A percentile compares a stretch with the other conserved stretches of the same genome.
Conservation (phyloP, 2,113 vertebrate genomes). For the Brachirus orientalis region DNA sequence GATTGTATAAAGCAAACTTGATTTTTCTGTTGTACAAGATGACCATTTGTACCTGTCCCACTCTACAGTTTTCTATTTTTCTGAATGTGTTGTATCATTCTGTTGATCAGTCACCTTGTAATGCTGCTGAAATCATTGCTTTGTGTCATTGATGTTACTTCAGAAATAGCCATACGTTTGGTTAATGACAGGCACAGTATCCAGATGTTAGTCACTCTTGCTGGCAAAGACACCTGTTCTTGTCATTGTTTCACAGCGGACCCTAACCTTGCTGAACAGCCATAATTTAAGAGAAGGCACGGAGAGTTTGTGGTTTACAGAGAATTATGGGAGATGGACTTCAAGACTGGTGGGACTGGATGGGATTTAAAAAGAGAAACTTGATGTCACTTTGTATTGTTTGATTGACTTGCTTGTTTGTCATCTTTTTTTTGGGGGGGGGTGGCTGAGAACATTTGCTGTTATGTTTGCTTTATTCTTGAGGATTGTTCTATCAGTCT, state of each 20-base stretch:
- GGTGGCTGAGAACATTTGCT: conserved; percentile 72
- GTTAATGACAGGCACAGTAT: conserved; percentile 37
- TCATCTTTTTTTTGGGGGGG: conserved; percentile 55
- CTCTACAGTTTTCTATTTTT: conserved; percentile 55
- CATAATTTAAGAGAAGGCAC: conserved; percentile 55
- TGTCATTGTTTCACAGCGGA: conserved; percentile 60
- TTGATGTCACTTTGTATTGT: conserved; percentile 82
- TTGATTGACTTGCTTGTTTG: conserved; percentile 75
- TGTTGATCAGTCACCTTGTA: conserved; percentile 63
- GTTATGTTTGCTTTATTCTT: conserved; percentile 70
- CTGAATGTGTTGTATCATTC: conserved; percentile 74
- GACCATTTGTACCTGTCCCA: conserved; percentile 56
- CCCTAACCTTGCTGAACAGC: conserved; percentile 73
- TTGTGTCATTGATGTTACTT: conserved; percentile 58
- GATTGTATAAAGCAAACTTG: conserved; percentile 77
- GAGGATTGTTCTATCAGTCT: conserved; percentile 66
- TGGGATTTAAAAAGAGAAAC: conserved; percentile 68
- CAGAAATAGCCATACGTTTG: conserved; percentile 52
- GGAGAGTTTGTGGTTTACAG: conserved; percentile 62
- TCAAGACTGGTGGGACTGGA: conserved; percentile 52
- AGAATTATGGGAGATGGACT: conserved; percentile 62
- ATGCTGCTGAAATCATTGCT: conserved; percentile 78
- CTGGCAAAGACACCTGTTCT: conserved; percentile 2
- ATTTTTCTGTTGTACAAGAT: conserved; percentile 56
- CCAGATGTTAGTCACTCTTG: background rate